These are phyloP conservation scores for Martes flavigula DNA, from an alignment of 2,797 vertebrate genomes.

Conservation along the genomic window DNA sequence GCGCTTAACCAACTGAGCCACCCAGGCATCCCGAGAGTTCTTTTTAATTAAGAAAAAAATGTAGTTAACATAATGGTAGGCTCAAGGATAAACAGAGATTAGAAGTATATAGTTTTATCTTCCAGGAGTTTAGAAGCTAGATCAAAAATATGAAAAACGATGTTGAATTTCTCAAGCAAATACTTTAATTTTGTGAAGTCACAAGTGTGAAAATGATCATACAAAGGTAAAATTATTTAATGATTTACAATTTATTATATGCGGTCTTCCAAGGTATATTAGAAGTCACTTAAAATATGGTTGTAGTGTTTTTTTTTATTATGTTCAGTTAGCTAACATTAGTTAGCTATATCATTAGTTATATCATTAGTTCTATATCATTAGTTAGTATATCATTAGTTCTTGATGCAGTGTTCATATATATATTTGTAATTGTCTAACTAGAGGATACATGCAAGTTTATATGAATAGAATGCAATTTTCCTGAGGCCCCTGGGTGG, in stretches of 20 bases:
- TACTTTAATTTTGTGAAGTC: background rate
- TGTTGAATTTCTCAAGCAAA: background rate
- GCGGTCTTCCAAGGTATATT: background rate
- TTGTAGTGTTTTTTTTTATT: background rate
- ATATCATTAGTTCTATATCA: background rate
- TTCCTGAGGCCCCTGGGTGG: too few relatives aligned
- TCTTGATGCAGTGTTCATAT: background rate
- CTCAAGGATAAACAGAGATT: background rate
- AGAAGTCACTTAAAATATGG: background rate
- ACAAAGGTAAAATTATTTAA: background rate
- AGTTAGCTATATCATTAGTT: background rate
- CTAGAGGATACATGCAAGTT: background rate
- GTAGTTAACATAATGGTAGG: background rate
- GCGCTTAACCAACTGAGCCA: too few relatives aligned
- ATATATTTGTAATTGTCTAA: background rate
- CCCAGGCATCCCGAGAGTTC: too few relatives aligned
- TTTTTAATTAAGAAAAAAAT: background rate
- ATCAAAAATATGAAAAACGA: background rate
- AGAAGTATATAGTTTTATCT: background rate
- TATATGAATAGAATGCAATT: background rate
- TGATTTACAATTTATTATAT: background rate
- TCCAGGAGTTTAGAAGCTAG: background rate
- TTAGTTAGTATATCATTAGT: background rate
- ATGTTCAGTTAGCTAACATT: background rate
- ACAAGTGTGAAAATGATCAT: background rate